Conservation (phyloP, 2,113 vertebrate genomes). For the Catharus bicknelli region DNA sequence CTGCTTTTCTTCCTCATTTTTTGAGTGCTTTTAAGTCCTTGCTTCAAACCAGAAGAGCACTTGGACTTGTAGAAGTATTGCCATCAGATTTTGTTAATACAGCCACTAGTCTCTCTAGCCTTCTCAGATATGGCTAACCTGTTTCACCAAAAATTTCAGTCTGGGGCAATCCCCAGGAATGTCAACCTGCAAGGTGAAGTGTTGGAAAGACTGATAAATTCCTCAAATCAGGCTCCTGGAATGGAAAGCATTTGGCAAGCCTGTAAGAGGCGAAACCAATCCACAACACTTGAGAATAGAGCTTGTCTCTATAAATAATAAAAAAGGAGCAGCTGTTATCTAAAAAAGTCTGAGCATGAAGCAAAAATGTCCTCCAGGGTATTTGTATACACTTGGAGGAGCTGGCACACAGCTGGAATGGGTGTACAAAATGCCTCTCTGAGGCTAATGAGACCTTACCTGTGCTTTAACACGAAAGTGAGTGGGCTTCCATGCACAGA, state of each 20-base stretch:
- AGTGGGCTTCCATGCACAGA: background rate
- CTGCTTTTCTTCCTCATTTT: slow-evolving; percentile 29
- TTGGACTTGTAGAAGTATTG: background rate
- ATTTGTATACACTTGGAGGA: background rate
- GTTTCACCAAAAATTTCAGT: slow-evolving; percentile 21
- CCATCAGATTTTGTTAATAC: slow-evolving; percentile 6
- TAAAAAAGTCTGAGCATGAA: background rate
- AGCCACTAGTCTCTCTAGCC: background rate
- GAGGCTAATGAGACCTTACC: background rate
- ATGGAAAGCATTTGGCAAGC: slow-evolving; percentile 45
- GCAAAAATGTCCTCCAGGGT: background rate
- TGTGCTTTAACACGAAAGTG: background rate
- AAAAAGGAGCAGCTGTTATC: slow-evolving; percentile 43
- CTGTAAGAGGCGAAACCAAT: background rate
- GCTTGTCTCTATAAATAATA: slow-evolving; percentile 44
- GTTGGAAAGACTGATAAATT: background rate
- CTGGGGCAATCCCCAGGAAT: slow-evolving; percentile 14
- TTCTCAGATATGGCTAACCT: background rate
- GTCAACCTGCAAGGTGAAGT: background rate
- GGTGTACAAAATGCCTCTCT: background rate
- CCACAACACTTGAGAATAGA: background rate
- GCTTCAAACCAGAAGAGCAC: background rate
- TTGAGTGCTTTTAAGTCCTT: background rate
- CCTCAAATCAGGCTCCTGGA: slow-evolving; percentile 30
- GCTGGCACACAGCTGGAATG: background rate